Evolutionary conservation across 37 sponge, comb jelly and placozoan genomes (phyloP).

Genomic region (Amphimedon queenslandica): DNA sequence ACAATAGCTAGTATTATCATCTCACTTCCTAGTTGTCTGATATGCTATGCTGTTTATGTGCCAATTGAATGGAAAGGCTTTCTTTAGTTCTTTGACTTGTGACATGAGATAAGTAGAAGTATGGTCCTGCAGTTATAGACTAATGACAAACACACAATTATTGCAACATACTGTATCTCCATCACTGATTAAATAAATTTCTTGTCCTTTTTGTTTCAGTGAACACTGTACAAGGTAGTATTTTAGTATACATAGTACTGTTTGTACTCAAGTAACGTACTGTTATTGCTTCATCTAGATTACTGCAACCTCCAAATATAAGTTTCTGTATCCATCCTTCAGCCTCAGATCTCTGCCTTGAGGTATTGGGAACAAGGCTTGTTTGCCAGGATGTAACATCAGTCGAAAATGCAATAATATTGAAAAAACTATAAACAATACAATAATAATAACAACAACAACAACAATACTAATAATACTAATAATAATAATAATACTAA

Average conservation of each 20-base stretch:
- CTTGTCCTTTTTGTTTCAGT: not conserved
- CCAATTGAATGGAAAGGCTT: not conserved
- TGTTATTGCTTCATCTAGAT: not conserved
- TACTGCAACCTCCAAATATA: not conserved
- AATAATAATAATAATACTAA: not conserved
- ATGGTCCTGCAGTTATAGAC: not conserved
- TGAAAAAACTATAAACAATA: not conserved
- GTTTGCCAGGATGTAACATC: not conserved
- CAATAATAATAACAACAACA: not conserved
- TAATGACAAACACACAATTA: not conserved
- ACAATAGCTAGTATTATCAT: not conserved
- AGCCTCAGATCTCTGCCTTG: not conserved
- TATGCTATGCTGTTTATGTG: not conserved
- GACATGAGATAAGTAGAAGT: not conserved
- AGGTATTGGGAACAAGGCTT: not conserved
- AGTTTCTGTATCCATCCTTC: not conserved
- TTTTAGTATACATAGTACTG: not conserved
- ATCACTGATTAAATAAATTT: not conserved
- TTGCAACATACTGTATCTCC: not conserved
- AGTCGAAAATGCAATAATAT: not conserved
- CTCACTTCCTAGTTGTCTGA: not conserved
- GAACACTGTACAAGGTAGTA: not conserved
- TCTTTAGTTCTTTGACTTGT: not conserved
- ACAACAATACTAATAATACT: not conserved
- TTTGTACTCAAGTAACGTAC: not conserved